Conservation (phyloP, 1,140 invertebrate genomes). For the Drosophila takahashii region DNA sequence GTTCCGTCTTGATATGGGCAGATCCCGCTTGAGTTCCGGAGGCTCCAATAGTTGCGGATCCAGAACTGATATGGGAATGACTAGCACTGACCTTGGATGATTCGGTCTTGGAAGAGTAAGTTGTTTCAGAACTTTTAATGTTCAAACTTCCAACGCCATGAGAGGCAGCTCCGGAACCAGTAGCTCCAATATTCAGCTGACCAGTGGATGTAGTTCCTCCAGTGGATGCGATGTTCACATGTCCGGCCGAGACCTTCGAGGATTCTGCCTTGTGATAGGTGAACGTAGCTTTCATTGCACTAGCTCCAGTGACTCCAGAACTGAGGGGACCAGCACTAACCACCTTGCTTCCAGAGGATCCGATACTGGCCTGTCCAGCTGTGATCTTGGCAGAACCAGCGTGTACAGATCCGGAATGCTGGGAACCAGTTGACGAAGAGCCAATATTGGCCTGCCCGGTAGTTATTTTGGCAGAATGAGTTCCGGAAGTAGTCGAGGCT, state of each 20-base stretch:
- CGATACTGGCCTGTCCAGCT: neutral
- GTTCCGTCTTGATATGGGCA: neutral
- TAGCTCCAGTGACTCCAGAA: neutral
- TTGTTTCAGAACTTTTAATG: neutral
- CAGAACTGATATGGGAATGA: neutral
- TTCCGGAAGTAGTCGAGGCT: neutral
- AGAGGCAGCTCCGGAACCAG: neutral
- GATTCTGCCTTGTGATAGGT: constrained; percentile 14
- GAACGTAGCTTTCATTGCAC: neutral
- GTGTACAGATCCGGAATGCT: neutral
- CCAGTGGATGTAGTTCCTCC: neutral
- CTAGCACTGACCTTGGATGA: neutral
- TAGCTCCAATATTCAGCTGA: too few relatives aligned
- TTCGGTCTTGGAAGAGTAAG: neutral
- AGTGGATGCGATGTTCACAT: neutral
- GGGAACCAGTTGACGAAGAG: neutral
- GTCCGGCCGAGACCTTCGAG: neutral
- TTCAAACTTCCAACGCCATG: neutral
- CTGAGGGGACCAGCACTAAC: neutral
- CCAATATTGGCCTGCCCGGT: neutral
- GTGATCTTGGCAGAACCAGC: constrained; percentile 8
- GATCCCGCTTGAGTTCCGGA: neutral
- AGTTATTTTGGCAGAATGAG: neutral
- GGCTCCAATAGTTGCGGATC: neutral
- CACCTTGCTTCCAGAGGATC: constrained; percentile 3